phyloP scores from a whole-genome alignment of 2,113 vertebrate species.

The Struthio camelus region DNA sequence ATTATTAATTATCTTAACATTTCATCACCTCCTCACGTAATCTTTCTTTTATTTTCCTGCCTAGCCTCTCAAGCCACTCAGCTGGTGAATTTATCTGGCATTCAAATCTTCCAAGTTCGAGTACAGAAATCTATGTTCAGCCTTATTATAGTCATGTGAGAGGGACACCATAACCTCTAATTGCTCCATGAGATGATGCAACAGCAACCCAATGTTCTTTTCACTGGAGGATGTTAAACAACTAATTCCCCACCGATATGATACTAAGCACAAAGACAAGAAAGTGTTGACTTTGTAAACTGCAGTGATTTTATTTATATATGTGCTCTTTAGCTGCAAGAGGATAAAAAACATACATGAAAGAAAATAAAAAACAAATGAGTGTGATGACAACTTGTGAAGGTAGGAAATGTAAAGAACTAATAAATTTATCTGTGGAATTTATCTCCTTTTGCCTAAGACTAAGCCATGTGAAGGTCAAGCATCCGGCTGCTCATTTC shows the following conservation, averaged over 20 bases:
- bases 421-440: neutral
- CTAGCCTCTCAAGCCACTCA: neutral
- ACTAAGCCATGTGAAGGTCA: neutral
- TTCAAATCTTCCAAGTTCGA: neutral
- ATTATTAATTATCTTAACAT: neutral
- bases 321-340: neutral
- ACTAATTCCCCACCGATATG: neutral
- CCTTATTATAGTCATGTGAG: neutral
- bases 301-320: neutral
- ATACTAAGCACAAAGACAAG: neutral
- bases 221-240: neutral
- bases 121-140: neutral
- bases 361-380: neutral
- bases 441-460: neutral
- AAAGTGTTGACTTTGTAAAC: neutral
- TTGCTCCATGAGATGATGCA: neutral
- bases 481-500: neutral
- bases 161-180: neutral
- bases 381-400: neutral
- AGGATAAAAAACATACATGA: neutral
- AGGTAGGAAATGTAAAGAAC: neutral
- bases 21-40: neutral
- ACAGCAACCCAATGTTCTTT: neutral
- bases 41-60: neutral
- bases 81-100: neutral